Evolutionary conservation across 2,888 invertebrate species (phyloP), one percentile per base, ranked within the genome.

Genomic region (Drosophila yooni): DNA sequence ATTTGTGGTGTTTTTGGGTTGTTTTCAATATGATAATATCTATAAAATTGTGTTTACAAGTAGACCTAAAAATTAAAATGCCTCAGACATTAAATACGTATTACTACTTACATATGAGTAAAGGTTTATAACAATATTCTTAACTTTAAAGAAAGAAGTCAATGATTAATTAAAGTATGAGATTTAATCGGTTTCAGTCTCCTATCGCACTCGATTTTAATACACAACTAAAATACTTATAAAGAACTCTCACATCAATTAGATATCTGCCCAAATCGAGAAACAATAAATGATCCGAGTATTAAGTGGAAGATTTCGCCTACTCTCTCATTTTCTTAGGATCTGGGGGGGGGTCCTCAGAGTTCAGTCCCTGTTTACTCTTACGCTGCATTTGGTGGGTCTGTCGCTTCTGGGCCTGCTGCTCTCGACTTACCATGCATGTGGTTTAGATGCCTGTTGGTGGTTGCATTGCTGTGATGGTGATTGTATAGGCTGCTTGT

Each of bases 381-480:
- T 69, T 64, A 60, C 53, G 53, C 56, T 70, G 74, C 70, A 70
- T 54, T 38, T 66, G 34, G 43, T n/a, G 51, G 52, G 15, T 18
- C 11, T n/a, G 15, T 51, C 34, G 56, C n/a, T 29, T 56, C 8
- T 8, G 38, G 56, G 13, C 13, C 38, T 56, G 54, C 38, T 52
- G 48, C 46, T 54, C 21, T 29, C 25, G 68, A 88, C 91, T 91
- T 92, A 91, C 91, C 91, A 82, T 92, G 92, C 83, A 91, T 87
- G 79, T 83, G 90, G 61, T 71, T 88, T 29, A 90, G 43, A 52
- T 85, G 90, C 64, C 86, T 70, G 59, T 67, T 77, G 43, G 66
- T 56, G 40, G 66, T 56, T 46, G 83, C 59, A 76, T 76, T 81
- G 69, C 69, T 83, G 60, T 90, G 84, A 54, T 82, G 83, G 60